Evolutionary conservation across 2,888 invertebrate species (phyloP), one percentile per base, ranked within the genome.

Genomic region (Capitulum mitella): DNA sequence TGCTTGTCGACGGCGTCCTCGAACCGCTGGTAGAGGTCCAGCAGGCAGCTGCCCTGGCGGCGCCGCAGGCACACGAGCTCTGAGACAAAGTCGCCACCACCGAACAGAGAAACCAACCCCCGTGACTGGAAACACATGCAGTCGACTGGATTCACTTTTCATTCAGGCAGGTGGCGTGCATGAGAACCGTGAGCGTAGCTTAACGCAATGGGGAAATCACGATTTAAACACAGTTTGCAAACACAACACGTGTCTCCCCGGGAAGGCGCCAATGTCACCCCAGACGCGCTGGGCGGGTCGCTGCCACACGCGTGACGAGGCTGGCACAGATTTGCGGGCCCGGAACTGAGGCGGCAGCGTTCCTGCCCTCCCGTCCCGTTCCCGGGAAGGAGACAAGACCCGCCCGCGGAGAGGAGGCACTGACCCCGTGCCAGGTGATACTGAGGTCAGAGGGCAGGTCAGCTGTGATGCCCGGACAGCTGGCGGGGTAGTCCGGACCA

Each of bases 381-480:
- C n/a, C n/a, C n/a, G n/a, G n/a, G n/a, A n/a, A n/a, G n/a, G n/a
- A n/a, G n/a, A n/a, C n/a, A n/a, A n/a, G n/a, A n/a, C n/a, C n/a
- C n/a, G n/a, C n/a, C n/a, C n/a, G n/a, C n/a, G n/a, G n/a, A n/a
- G n/a, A n/a, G n/a, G n/a, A n/a, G n/a, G n/a, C n/a, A n/a, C n/a
- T n/a, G n/a, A 80, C 80, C 74, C 58, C 32, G 51, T 79, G 78
- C 77, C 79, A 80, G 19, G 75, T 34, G 34, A 76, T 51, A 3
- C 34, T 2, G 3, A 80, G 48, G 22, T 78, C 79, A 8, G 22
- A 58, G 16, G 80, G 80, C n/a, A 80, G 64, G 26, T 80, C 79
- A 14, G 79, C 78, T 6, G 37, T 6, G 5, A 70, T 6, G 12
- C 29, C 37, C 37, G 70, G 70, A 34, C 70, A 34, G 6, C 0